Base-by-base conservation (phyloP, 2,888 invertebrate genomes). In the Drosophila flavopinicola region DNA sequence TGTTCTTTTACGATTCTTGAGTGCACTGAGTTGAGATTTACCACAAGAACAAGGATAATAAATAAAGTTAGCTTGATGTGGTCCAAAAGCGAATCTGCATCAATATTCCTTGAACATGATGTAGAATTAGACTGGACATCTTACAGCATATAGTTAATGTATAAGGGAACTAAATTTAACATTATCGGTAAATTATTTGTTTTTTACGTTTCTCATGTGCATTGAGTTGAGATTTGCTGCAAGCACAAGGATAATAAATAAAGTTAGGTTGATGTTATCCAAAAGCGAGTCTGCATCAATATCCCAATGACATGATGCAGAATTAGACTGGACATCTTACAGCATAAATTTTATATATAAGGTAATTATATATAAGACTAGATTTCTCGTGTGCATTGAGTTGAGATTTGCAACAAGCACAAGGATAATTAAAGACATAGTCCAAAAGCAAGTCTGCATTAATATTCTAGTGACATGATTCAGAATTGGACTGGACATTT, bases 231-330 rank as follows among this genome's bases (percentile, higher is more conserved):
- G 11, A n/a, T 6, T 1, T 63, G 35, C 64, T 64, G 72, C 68
- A 79, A 78, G 79, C 74, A 87, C 88, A 87, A 90, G 90, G 89
- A 90, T 89, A 88, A 88, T 88, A 89, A 77, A 87, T n/a, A 86
- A 88, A 65, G n/a, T 48, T 32, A 7, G 2, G 39, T 85, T 87
- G 7, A 0, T 90, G 20, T 89, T 30, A 89, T 89, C 89, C 88
- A 75, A 77, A 88, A 89, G 88, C 89, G 89, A 89, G 77, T 66
- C 88, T 82, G 72, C 66, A 59, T 47, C 78, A 86, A 61, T 85
- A 79, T 70, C 52, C 60, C 1, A 61, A 38, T 51, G 65, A 66
- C 83, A 84, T 77, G 61, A 76, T 42, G 66, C 38, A 84, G 79
- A 72, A 88, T 88, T 87, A 80, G 80, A 74, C 60, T 66, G 79